Evolutionary conservation across 2,113 vertebrate genomes (phyloP), one percentile per base, ranked within the genome.

Genomic region (Panthera leo): DNA sequence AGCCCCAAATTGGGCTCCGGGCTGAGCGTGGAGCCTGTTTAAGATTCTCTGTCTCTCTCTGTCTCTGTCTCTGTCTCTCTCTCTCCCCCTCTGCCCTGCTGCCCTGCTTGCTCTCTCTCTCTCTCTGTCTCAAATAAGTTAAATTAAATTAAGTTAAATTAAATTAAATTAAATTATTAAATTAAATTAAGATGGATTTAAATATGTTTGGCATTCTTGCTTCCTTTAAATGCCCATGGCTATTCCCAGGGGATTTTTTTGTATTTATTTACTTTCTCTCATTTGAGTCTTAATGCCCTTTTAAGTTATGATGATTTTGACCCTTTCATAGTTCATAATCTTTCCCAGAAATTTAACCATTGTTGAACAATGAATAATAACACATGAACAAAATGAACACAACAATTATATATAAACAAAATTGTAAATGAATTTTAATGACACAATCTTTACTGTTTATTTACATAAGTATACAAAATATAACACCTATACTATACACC

Each of bases 311-410:
- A 96, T 98, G 96, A 97, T 63, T 91, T 23, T 97, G 96, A 97
- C 96, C 92, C 3, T 78, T 63, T 65, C 86, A 97, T 95, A 93
- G 82, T 98, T 98, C 97, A 94, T 97, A 97, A 97, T 92, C 97
- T 95, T 97, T 89, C 88, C 96, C 95, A 96, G 96, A 71, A 98
- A 96, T 97, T 94, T 98, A 98, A 97, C 92, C 94, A 96, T 90
- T 97, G 94, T 95, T 96, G 83, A 97, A 94, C 78, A 96, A 80
- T 68, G 48, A 89, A 53, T 34, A 89, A 53, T 34, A 91, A 36
- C 5, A 53, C 7, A 11, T 21, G 45, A 80, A 71, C 39, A 94
- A 36, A 84, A 42, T 89, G 34, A 94, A 80, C 18, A 65, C 18
- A 89, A 51, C 5, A 89, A 39, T 53, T 14, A 45, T 45, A 45